A percentile compares a stretch with the other conserved stretches of the same genome.
Conservation (phyloP, 1,140 invertebrate species). For the Platyscapa corneri region DNA sequence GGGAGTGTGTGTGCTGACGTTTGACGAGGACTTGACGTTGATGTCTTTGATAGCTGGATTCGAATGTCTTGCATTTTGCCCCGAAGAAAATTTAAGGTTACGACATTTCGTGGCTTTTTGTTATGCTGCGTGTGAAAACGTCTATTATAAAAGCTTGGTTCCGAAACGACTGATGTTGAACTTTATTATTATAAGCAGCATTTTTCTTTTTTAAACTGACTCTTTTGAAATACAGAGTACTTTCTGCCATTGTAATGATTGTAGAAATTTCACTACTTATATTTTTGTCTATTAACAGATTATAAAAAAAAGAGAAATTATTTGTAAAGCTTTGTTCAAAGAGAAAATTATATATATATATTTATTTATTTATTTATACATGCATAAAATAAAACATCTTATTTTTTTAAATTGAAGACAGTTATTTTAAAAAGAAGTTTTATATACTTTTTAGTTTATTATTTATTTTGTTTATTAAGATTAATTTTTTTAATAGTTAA, state of each 20-base stretch:
- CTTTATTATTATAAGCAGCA: not conserved
- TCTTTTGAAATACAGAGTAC: not conserved
- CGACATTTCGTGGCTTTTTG: slow-evolving; percentile 45
- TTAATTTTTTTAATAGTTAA: no score
- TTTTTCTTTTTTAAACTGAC: not conserved
- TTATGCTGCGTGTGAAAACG: slow-evolving; percentile 29
- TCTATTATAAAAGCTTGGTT: not conserved
- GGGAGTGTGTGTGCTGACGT: slow-evolving; percentile 46
- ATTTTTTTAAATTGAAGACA: no score
- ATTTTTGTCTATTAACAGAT: not conserved
- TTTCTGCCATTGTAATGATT: not conserved
- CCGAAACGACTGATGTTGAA: not conserved
- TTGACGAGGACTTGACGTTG: slow-evolving; percentile 65
- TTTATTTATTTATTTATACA: no score
- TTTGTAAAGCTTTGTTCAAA: not conserved
- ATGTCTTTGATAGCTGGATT: slow-evolving; percentile 61
- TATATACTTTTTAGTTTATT: no score
- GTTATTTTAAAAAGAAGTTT: no score
- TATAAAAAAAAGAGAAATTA: not conserved
- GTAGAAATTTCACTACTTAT: not conserved
- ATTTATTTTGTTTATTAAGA: no score
- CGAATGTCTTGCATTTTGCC: slow-evolving; percentile 56
- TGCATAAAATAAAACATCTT: no score
- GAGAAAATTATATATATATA: not conserved
- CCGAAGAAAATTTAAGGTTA: slow-evolving; percentile 59